Conservation (phyloP, 2,797 vertebrate species). For the Dendrocincla fuliginosa region DNA sequence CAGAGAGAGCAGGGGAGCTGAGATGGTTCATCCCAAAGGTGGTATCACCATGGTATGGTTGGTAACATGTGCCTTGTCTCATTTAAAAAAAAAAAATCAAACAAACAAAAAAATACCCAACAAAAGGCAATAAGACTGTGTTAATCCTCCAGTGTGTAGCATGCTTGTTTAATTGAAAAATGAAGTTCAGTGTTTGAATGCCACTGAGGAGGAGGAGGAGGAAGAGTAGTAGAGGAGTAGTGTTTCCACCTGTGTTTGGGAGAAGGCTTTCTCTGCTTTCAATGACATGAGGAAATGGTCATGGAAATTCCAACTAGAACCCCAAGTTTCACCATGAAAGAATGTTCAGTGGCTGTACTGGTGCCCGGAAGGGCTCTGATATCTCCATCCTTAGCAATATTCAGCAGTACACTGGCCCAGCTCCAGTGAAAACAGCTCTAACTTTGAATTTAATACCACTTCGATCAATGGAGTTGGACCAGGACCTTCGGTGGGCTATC, state of each 20-base stretch:
- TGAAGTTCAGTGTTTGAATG: neutral
- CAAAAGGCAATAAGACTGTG: neutral
- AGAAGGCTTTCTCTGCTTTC: neutral
- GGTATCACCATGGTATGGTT: fast-evolving
- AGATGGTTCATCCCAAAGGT: neutral
- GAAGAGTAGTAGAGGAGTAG: neutral
- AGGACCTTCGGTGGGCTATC: neutral
- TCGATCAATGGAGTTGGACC: neutral
- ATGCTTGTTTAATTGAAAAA: neutral
- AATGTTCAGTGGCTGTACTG: neutral
- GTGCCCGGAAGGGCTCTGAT: neutral
- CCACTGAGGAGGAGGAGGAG: neutral
- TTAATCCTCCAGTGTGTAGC: neutral
- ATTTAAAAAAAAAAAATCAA: neutral
- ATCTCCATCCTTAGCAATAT: neutral
- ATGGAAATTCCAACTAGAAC: neutral
- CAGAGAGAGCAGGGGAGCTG: neutral
- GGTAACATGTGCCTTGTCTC: neutral
- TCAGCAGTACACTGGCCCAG: neutral
- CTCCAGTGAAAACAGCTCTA: neutral
- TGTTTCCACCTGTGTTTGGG: fast-evolving
- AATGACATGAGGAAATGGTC: neutral
- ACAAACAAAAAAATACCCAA: no score
- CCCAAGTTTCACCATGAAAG: neutral
- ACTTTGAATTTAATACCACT: neutral